A percentile compares a stretch with the other conserved stretches of the same genome.
These are phyloP conservation scores for Phymanthus crucifer DNA, from an alignment of 92 coral and sea anemone genomes.

Conservation along the genomic window DNA sequence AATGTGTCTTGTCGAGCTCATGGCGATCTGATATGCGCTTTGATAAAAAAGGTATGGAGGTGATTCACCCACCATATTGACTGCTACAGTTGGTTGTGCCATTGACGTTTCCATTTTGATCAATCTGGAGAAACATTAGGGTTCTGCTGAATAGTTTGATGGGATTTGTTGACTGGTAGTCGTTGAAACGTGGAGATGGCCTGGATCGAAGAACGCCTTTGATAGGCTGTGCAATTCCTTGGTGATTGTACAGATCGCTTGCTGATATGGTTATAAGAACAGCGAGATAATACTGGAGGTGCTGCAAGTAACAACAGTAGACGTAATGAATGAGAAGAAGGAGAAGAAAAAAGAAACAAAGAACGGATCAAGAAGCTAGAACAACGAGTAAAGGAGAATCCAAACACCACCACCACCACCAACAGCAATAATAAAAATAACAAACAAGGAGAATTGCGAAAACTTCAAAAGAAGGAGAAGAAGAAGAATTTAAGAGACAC, in stretches of 20 bases:
- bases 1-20: neutral
- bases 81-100: conserved; percentile 40
- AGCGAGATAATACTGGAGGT: neutral
- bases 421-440: neutral
- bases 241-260: neutral
- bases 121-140: conserved; percentile 35
- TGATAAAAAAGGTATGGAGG: neutral
- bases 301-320: neutral
- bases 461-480: conserved; percentile 4
- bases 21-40: neutral
- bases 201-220: neutral
- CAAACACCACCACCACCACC: neutral
- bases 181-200: neutral
- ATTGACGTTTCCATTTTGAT: conserved; percentile 36
- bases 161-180: neutral
- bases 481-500: neutral
- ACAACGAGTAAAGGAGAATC: neutral
- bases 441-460: neutral
- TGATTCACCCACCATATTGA: conserved; percentile 29
- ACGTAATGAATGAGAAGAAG: neutral
- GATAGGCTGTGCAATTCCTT: neutral
- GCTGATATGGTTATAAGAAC: neutral
- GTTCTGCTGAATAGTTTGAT: conserved; percentile 35
- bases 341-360: neutral
- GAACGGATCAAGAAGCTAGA: neutral